Evolutionary conservation across 2,888 invertebrate species (phyloP).

Genomic region (Eudemis profundana): DNA sequence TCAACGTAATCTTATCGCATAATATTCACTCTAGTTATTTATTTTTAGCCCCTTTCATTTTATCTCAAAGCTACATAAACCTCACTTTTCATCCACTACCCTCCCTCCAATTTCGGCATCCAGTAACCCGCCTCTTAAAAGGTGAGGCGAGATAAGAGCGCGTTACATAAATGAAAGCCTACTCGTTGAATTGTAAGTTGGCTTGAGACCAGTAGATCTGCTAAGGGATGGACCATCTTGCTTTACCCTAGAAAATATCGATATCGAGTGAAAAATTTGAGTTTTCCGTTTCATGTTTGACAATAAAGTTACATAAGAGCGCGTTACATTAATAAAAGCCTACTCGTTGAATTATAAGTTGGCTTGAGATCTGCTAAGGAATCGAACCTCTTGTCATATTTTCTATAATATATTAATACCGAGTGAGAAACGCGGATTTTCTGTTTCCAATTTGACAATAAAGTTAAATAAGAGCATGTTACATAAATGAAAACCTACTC

Average conservation of each 20-base stretch:
- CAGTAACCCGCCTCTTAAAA: conserved; percentile 41
- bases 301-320: too few species aligned
- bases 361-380: background rate
- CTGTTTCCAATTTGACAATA: too few species aligned
- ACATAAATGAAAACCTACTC: conserved; percentile 68
- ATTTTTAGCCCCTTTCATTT: background rate
- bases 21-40: conserved; percentile 3
- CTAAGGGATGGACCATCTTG: conserved; percentile 12
- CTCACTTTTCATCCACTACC: conserved; percentile 23
- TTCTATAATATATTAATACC: too few species aligned
- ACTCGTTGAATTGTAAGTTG: conserved; percentile 57
- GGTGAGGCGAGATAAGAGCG: conserved; percentile 65
- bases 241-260: background rate
- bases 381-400: too few species aligned
- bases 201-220: conserved; percentile 45
- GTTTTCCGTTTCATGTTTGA: background rate
- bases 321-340: too few species aligned
- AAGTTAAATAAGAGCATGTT: conserved; percentile 71
- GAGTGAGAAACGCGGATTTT: too few species aligned
- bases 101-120: conserved; percentile 30
- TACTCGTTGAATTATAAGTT: background rate
- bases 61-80: conserved; percentile 24
- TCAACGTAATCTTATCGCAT: background rate
- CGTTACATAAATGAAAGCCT: conserved; percentile 70
- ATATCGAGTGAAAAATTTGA: conserved; percentile 3